These are phyloP conservation scores for Prochilodus magdalenae DNA, from an alignment of 2,113 vertebrate species.

Conservation along the genomic window DNA sequence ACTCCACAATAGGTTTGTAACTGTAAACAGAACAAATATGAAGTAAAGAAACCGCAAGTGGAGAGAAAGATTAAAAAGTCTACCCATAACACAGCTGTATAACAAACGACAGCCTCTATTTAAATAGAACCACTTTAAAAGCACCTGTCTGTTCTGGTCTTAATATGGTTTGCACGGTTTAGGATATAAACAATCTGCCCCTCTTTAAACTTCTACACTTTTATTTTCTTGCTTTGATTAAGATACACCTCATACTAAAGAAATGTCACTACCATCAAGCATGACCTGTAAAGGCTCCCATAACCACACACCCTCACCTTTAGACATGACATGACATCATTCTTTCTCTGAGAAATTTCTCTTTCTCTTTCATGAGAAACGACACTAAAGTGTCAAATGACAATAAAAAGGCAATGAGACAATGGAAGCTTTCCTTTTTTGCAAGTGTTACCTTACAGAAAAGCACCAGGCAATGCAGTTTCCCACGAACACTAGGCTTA, in stretches of 20 bases:
- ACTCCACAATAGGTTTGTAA: slow-evolving; percentile 97
- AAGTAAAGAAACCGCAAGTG: neutral
- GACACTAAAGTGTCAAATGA: neutral
- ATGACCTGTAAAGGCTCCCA: neutral
- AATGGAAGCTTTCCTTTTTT: neutral
- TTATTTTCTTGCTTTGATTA: neutral
- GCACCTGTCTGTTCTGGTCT: neutral
- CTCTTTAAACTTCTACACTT: neutral
- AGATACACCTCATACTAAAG: neutral
- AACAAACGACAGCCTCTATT: neutral
- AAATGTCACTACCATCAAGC: neutral
- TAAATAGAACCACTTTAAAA: neutral
- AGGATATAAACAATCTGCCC: neutral
- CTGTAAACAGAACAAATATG: slow-evolving; percentile 68
- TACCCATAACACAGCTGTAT: neutral
- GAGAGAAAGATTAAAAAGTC: neutral
- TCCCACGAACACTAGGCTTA: neutral
- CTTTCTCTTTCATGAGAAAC: slow-evolving; percentile 14
- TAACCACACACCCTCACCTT: slow-evolving; percentile 28
- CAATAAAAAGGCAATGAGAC: slow-evolving; percentile 9
- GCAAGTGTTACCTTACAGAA: neutral
- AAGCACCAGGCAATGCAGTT: neutral
- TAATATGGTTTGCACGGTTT: neutral
- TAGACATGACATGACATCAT: slow-evolving; percentile 29
- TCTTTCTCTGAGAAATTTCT: neutral